Conservation (phyloP, 2,797 vertebrate genomes). For the Pelochelys cantorii region DNA sequence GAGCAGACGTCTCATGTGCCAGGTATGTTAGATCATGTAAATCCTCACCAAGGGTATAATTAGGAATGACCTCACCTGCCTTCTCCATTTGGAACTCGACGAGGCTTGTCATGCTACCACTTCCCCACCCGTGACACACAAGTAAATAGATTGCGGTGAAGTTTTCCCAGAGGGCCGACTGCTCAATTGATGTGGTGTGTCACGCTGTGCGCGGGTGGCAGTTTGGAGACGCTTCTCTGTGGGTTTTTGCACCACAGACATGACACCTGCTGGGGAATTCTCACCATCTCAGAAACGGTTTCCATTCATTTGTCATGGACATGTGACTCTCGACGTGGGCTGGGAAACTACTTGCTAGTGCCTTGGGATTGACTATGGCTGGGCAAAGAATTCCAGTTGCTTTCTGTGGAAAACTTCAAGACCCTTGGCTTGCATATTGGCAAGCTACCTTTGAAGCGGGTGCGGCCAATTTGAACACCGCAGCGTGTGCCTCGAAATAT, state of each 20-base stretch:
- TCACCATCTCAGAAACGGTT: not conserved
- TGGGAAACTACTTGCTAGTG: fast-evolving
- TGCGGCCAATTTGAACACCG: too few species aligned
- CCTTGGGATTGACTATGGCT: not conserved
- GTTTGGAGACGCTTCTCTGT: not conserved
- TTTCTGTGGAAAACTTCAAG: not conserved
- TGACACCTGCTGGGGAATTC: not conserved
- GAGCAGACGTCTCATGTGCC: conserved; percentile 6
- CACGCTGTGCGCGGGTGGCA: not conserved
- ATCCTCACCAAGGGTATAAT: conserved; percentile 43
- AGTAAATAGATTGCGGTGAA: conserved; percentile 5
- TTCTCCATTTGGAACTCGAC: not conserved
- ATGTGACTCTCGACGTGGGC: fast-evolving
- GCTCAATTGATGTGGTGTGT: not conserved
- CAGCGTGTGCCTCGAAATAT: too few species aligned
- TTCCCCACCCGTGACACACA: not conserved
- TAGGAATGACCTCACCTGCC: not conserved
- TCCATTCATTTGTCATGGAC: fast-evolving
- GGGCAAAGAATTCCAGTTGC: fast-evolving
- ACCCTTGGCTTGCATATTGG: not conserved
- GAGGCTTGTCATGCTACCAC: not conserved
- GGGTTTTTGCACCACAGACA: not conserved
- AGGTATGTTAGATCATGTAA: not conserved
- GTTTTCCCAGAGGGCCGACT: not conserved
- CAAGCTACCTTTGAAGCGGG: too few species aligned